Evolutionary conservation across 2,888 invertebrate species (phyloP).

Genomic region (Tenodera sinensis): DNA sequence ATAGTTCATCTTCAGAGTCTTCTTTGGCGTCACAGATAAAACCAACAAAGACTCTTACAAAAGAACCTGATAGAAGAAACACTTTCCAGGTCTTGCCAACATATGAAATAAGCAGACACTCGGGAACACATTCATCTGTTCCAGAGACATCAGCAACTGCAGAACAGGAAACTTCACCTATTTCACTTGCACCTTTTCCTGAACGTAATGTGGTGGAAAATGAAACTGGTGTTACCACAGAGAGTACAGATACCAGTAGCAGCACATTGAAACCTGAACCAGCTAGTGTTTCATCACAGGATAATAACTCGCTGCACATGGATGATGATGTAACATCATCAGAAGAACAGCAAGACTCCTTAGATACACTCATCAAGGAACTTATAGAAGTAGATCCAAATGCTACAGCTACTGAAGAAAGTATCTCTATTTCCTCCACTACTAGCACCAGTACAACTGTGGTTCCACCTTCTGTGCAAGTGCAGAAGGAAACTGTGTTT

Average conservation of each 20-base stretch:
- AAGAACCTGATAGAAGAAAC: constrained; percentile 30
- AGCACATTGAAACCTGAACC: not conserved
- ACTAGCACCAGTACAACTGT: constrained; percentile 31
- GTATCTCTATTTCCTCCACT: constrained; percentile 30
- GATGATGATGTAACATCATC: not conserved
- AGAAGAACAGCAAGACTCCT: constrained; percentile 36
- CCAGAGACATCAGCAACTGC: not conserved
- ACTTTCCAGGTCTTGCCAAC: not conserved
- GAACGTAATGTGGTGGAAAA: not conserved
- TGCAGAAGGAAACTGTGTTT: constrained; percentile 92
- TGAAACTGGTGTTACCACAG: not conserved
- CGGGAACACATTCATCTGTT: not conserved
- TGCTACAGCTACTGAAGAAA: constrained; percentile 31
- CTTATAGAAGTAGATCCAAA: constrained; percentile 42
- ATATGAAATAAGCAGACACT: constrained; percentile 32
- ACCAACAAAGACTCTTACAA: constrained; percentile 44
- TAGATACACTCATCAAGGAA: constrained; percentile 44
- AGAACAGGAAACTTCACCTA: not conserved
- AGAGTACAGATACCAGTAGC: not conserved
- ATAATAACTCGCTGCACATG: not conserved
- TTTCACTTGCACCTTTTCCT: not conserved
- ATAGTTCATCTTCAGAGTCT: not conserved
- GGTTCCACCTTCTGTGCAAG: constrained; percentile 38
- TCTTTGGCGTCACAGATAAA: constrained; percentile 41
- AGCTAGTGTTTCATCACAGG: not conserved